phyloP scores from a whole-genome alignment of 30 jellyfish, hydroid and myxozoan species.

The Turritopsis dohrnii region DNA sequence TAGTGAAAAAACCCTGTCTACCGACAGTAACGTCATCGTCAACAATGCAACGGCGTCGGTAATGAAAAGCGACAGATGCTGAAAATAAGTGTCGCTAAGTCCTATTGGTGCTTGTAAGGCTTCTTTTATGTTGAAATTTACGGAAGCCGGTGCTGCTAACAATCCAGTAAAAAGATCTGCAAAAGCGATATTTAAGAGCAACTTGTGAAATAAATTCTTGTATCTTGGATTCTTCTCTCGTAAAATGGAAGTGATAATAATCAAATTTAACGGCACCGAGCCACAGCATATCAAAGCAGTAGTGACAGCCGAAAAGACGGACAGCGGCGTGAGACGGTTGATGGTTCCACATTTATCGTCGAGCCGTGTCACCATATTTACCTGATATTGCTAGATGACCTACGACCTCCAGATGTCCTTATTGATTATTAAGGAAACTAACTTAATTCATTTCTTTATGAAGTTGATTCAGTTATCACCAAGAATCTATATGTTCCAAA shows the following conservation, averaged over 20 bases:
- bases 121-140: not conserved
- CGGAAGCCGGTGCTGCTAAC: constrained; percentile 17
- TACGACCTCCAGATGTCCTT: not conserved
- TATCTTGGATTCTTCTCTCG: constrained; percentile 31
- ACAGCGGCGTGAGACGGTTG: constrained; percentile 28
- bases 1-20: not conserved
- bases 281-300: not conserved
- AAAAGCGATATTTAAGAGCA: not conserved
- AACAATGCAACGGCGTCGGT: constrained; percentile 9
- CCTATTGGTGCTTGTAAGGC: not conserved
- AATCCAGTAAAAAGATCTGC: constrained; percentile 6
- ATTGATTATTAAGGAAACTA: too few species aligned
- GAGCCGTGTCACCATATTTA: not conserved
- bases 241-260: constrained; percentile 5
- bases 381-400: not conserved
- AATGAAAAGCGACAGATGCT: not conserved
- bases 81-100: not conserved
- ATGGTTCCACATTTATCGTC: constrained; percentile 40
- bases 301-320: constrained; percentile 10
- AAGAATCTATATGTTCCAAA: not conserved
- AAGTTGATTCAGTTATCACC: not conserved
- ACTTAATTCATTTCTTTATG: not conserved
- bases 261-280: constrained; percentile 28
- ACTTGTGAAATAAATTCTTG: not conserved
- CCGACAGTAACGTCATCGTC: constrained; percentile 5